phyloP scores from a whole-genome alignment of 1,140 invertebrate genomes.

The Phocides pigmalion region DNA sequence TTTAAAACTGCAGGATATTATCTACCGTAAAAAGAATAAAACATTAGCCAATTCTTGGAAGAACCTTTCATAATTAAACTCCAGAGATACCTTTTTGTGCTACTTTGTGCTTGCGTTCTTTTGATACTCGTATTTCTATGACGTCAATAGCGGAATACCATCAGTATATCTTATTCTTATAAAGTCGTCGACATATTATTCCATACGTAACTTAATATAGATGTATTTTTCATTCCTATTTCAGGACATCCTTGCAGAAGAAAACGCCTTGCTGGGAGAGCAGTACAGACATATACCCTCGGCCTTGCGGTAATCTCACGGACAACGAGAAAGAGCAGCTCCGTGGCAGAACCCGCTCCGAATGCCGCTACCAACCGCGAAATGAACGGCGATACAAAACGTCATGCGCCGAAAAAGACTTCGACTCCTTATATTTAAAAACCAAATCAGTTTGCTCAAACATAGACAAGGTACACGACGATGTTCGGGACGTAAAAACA shows the following conservation, averaged over 20 bases:
- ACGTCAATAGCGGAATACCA: no score
- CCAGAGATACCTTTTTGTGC: no score
- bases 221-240: slow-evolving; percentile 35
- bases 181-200: no score
- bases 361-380: slow-evolving; percentile 79
- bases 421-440: slow-evolving; percentile 88
- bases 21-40: no score
- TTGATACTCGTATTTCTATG: no score
- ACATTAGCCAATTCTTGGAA: no score
- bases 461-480: slow-evolving; percentile 67
- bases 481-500: slow-evolving; percentile 39
- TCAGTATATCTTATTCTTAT: no score
- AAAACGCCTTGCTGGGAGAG: slow-evolving; percentile 90
- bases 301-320: slow-evolving; percentile 89
- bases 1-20: no score
- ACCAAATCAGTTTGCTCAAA: slow-evolving; percentile 80
- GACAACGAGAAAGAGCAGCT: slow-evolving; percentile 88
- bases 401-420: slow-evolving; percentile 86
- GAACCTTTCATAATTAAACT: no score
- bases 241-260: slow-evolving; percentile 74
- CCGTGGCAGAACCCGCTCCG: slow-evolving; percentile 83
- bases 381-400: slow-evolving; percentile 77
- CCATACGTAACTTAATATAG: no score
- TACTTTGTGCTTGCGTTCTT: no score
- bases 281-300: slow-evolving; percentile 90